Evolutionary conservation across 2,888 invertebrate species (phyloP), one percentile per base, ranked within the genome.

Genomic region (Ormyrus rosae): DNA sequence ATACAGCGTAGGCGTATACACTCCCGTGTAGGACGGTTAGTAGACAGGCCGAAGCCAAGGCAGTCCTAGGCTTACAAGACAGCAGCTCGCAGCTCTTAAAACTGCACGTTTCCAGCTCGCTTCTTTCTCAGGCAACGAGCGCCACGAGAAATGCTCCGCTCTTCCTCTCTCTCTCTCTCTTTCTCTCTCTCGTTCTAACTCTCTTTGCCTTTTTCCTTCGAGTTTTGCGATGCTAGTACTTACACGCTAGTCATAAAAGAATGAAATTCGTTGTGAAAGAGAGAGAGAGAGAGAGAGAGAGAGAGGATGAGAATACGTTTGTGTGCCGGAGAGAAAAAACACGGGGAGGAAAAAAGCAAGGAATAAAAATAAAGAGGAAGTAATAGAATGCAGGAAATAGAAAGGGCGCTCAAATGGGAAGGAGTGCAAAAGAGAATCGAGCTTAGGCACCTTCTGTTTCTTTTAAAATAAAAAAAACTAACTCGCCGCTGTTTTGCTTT

Each of bases 191-290:
- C 55, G n/a, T 46, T 68, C 34, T 34, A 34, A 34, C 34, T 34
- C 34, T 34, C 34, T 34, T 34, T 34, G 4, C 34, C 34, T 34
- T 34, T 34, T 34, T 5, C 67, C 19, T 13, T 10, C 10, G 56
- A 71, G 60, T 71, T 71, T 71, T 11, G 11, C 56, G 45, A 53
- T 68, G 68, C 56, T 50, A 61, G 61, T 51, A 51, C 48, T 51
- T n/a, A 50, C 65, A 9, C 45, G 63, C 53, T 11, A 63, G 61
- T 69, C 76, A 69, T 69, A 76, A 76, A 76, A 69, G 63, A 70
- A 70, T 70, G 53, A 77, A 77, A 70, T 70, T 77, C 64, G 61
- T 67, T 60, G 70, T 48, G 19, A 61, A 71, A 46, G 55, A 64
- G 51, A 19, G 70, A 55, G 34, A 45, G 46, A 46, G 11, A 34